Percentiles rank a stretch among this genome's conserved stretches.
Conservation (phyloP, 2,888 invertebrate species). For the Rhyacophila evoluta region DNA sequence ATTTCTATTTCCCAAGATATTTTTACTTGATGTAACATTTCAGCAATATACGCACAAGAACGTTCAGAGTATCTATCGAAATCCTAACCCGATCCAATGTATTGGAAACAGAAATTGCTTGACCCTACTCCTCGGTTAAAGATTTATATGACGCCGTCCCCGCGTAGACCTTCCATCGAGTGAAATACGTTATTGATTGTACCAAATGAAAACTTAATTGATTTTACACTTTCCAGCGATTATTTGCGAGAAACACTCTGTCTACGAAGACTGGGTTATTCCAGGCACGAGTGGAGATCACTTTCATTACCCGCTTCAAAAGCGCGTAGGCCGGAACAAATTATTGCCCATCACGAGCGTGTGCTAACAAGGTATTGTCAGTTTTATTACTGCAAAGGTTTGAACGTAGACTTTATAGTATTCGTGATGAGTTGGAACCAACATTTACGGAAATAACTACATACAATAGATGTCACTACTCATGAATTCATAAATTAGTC, state of each 20-base stretch:
- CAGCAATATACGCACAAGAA: no score
- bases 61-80: neutral
- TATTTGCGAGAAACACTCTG: neutral
- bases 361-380: neutral
- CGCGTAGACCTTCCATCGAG: neutral
- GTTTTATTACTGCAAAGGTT: neutral
- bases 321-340: neutral
- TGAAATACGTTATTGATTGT: conserved; percentile 14
- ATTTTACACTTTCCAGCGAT: conserved; percentile 22
- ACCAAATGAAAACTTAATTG: conserved; percentile 19
- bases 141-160: conserved; percentile 1
- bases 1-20: no score
- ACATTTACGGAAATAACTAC: no score
- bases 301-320: neutral
- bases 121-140: neutral
- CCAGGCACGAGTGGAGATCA: neutral
- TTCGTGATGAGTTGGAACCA: no score
- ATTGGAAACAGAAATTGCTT: conserved; percentile 22
- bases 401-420: no score
- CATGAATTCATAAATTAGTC: no score
- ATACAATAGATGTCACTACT: no score
- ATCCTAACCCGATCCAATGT: neutral
- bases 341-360: neutral
- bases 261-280: neutral
- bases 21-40: no score